Percentiles rank a stretch among this genome's conserved stretches.
phyloP scores from a whole-genome alignment of 2,113 vertebrate species.

The Rhea pennata region DNA sequence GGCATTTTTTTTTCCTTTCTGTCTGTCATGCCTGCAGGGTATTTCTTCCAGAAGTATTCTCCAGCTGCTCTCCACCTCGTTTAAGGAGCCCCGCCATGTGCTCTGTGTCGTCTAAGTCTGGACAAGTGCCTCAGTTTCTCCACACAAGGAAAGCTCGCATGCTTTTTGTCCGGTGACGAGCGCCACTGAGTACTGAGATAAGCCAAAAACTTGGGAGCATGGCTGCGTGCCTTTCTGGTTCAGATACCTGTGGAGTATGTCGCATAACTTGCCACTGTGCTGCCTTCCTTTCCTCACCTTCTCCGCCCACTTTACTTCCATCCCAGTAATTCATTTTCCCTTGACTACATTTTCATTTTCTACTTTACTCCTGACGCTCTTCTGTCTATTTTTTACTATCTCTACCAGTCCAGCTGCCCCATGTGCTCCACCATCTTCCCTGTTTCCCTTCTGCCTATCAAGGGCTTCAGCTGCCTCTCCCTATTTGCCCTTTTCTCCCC shows the following conservation, averaged over 20 bases:
- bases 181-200: background rate
- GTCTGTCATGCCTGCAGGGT: background rate
- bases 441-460: background rate
- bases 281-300: background rate
- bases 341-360: background rate
- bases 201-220: background rate
- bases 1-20: background rate
- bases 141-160: accelerated
- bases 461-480: background rate
- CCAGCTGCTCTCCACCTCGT: background rate
- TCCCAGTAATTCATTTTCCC: background rate
- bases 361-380: background rate
- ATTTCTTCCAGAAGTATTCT: background rate
- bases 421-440: background rate
- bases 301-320: background rate
- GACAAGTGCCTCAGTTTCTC: accelerated
- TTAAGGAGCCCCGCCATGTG: background rate
- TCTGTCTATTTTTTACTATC: background rate
- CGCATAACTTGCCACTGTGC: background rate
- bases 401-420: background rate
- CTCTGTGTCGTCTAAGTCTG: accelerated
- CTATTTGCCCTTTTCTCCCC: background rate
- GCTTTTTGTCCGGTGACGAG: background rate
- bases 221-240: accelerated
- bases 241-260: accelerated